A percentile compares a stretch with the other conserved stretches of the same genome.
Evolutionary conservation across 2,888 invertebrate genomes (phyloP).

Genomic region (Sclerodermus sp.): DNA sequence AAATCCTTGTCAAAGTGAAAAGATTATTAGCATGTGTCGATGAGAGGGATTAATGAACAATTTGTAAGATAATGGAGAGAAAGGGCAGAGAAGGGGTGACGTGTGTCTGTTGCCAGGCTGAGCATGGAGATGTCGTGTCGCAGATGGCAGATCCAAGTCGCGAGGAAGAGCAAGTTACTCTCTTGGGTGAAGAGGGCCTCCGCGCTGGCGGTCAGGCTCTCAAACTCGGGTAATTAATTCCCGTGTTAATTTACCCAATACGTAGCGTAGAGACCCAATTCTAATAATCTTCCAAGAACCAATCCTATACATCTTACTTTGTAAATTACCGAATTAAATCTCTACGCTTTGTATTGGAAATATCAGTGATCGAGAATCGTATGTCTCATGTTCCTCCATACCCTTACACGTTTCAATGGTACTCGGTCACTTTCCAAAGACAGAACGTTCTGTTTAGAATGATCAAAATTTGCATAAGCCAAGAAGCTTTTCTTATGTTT

Average conservation of each 20-base stretch:
- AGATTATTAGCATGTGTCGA: too few species aligned
- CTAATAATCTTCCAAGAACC: too few species aligned
- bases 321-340: too few species aligned
- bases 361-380: conserved; percentile 42
- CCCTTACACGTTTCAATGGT: conserved; percentile 35
- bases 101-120: conserved; percentile 71
- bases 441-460: conserved; percentile 9
- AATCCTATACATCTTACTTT: too few species aligned
- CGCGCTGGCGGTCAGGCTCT: conserved; percentile 95
- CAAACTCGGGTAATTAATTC: conserved; percentile 89
- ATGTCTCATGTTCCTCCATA: conserved; percentile 16
- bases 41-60: too few species aligned
- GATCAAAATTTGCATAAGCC: conserved; percentile 19
- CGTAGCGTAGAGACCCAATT: conserved; percentile 42
- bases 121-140: conserved; percentile 69
- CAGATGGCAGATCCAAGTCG: conserved; percentile 97
- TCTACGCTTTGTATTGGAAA: conserved; percentile 42
- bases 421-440: conserved; percentile 25
- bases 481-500: conserved; percentile 23
- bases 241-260: conserved; percentile 25
- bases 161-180: conserved; percentile 94
- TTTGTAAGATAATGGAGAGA: conserved; percentile 32
- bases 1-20: too few species aligned
- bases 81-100: conserved; percentile 55
- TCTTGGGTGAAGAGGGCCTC: conserved; percentile 94